Conservation (phyloP, 2,797 vertebrate genomes). For the Euthynnus affinis region DNA sequence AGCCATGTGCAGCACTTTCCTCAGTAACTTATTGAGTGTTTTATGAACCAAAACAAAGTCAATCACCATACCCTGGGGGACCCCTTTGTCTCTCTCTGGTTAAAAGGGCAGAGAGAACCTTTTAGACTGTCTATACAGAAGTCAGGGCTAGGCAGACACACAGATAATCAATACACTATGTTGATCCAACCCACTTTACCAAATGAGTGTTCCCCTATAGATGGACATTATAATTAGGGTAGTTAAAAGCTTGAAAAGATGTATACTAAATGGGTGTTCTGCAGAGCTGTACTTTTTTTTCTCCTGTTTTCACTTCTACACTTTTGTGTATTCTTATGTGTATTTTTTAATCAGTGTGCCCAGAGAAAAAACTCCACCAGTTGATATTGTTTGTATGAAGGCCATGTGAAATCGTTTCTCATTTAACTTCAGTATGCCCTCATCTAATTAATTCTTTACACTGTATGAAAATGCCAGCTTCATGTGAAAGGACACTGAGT, state of each 20-base stretch:
- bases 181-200: conserved; percentile 70
- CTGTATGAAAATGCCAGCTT: not conserved
- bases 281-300: not conserved
- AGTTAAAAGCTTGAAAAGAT: conserved; percentile 47
- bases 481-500: not conserved
- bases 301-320: not conserved
- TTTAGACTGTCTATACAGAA: conserved; percentile 52
- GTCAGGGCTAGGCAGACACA: conserved; percentile 34
- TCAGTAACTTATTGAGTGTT: conserved; percentile 42
- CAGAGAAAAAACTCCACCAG: not conserved
- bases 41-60: conserved; percentile 63
- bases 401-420: not conserved
- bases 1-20: conserved; percentile 11
- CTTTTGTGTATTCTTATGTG: not conserved
- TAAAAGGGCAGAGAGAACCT: conserved; percentile 61
- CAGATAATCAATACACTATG: conserved; percentile 64
- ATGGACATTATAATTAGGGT: conserved; percentile 48
- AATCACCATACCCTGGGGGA: conserved; percentile 44
- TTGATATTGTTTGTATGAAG: not conserved
- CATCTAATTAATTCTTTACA: not conserved
- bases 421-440: not conserved
- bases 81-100: conserved; percentile 56
- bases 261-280: conserved; percentile 9
- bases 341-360: not conserved
- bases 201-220: conserved; percentile 62